A percentile compares a stretch with the other conserved stretches of the same genome.
These are phyloP conservation scores for Halcyon malimbica DNA, from an alignment of 2,113 vertebrate genomes.

Conservation along the genomic window DNA sequence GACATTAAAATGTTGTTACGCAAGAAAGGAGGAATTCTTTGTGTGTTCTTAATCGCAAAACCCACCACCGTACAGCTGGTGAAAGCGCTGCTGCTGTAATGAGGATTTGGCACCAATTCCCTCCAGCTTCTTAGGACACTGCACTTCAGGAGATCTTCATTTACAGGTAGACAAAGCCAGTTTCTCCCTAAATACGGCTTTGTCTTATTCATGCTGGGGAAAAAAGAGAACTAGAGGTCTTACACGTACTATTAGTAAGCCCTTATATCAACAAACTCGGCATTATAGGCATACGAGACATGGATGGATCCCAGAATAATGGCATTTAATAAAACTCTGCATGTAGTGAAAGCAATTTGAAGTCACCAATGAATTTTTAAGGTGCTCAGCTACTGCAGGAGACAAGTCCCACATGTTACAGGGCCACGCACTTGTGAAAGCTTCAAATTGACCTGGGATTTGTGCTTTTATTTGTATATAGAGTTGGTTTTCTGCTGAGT, in stretches of 20 bases:
- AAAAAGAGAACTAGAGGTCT: neutral
- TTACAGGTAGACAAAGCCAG: neutral
- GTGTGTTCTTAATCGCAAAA: slow-evolving; percentile 17
- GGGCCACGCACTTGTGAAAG: neutral
- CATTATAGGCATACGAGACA: neutral
- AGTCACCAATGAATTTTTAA: neutral
- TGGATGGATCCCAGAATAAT: neutral
- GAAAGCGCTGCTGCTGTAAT: neutral
- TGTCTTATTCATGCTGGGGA: neutral
- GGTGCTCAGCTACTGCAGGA: neutral
- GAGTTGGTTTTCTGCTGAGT: neutral
- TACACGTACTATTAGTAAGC: neutral
- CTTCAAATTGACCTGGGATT: neutral
- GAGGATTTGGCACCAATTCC: neutral
- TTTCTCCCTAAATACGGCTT: neutral
- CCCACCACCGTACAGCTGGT: accelerated
- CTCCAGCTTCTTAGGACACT: neutral
- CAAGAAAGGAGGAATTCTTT: slow-evolving; percentile 19
- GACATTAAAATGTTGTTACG: slow-evolving; percentile 30
- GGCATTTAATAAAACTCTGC: neutral
- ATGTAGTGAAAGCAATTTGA: neutral
- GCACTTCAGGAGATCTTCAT: neutral
- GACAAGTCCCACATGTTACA: neutral
- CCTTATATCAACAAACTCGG: neutral
- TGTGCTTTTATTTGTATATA: neutral